Percentiles rank a stretch among this genome's conserved stretches.
Evolutionary conservation across 2,888 invertebrate genomes (phyloP).

Genomic region (Diloba caeruleocephala): DNA sequence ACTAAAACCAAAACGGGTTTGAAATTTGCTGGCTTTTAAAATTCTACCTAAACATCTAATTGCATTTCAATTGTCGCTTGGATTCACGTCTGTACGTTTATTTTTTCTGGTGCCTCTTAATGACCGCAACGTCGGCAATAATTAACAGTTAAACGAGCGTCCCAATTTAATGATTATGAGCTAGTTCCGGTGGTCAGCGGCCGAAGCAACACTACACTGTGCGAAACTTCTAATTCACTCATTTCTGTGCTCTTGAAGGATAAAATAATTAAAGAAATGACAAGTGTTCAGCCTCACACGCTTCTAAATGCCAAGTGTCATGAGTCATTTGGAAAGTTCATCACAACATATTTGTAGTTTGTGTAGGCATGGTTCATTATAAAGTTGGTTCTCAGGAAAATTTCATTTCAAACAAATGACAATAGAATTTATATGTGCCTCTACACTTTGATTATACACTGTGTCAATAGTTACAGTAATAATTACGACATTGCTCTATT

Average conservation of each 20-base stretch:
- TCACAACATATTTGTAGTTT: conserved; percentile 16
- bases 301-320: conserved; percentile 32
- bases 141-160: conserved; percentile 78
- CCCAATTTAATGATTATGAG: conserved; percentile 84
- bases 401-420: conserved; percentile 15
- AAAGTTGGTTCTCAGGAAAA: conserved; percentile 15
- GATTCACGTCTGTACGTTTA: conserved; percentile 63
- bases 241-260: conserved; percentile 53
- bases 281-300: conserved; percentile 36
- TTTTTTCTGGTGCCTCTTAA: conserved; percentile 73
- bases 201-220: conserved; percentile 57
- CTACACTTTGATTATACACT: too few species aligned
- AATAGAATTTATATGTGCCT: conserved; percentile 4
- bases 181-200: conserved; percentile 78
- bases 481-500: too few species aligned
- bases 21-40: conserved; percentile 57
- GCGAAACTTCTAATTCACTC: conserved; percentile 64
- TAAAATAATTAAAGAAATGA: conserved; percentile 56
- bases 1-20: conserved; percentile 59
- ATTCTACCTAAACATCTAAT: conserved; percentile 62
- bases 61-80: conserved; percentile 63
- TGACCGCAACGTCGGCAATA: conserved; percentile 69
- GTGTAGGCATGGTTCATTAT: conserved; percentile 11
- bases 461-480: neutral
- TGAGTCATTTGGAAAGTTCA: conserved; percentile 28